A percentile compares a stretch with the other conserved stretches of the same genome.
phyloP scores from a whole-genome alignment of 2,797 vertebrate genomes.

The Chelidonichthys spinosus region DNA sequence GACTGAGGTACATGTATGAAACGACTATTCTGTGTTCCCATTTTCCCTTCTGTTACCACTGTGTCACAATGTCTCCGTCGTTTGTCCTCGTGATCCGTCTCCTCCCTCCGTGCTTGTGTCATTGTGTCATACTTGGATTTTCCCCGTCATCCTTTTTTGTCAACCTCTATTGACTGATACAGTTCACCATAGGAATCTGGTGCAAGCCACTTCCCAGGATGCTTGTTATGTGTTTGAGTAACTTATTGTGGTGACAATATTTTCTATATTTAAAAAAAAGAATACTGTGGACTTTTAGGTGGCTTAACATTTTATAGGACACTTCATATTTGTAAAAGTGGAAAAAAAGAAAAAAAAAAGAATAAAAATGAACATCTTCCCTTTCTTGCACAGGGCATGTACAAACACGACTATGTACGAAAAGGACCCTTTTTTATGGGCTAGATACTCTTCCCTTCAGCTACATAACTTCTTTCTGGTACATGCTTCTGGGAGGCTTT shows the following conservation, averaged over 20 bases:
- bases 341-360: constrained; percentile 61
- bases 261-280: constrained; percentile 85
- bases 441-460: constrained; percentile 88
- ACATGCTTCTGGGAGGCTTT: constrained; percentile 89
- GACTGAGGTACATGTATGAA: constrained; percentile 53
- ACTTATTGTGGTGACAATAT: constrained; percentile 86
- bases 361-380: constrained; percentile 76
- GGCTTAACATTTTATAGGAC: constrained; percentile 93
- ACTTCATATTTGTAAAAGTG: constrained; percentile 93
- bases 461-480: constrained; percentile 84
- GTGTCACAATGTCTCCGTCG: constrained; percentile 75
- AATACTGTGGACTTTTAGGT: constrained; percentile 88
- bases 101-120: constrained; percentile 75
- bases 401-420: constrained; percentile 88
- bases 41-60: constrained; percentile 74
- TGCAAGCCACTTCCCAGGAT: constrained; percentile 74
- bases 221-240: constrained; percentile 87
- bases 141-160: constrained; percentile 63
- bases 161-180: constrained; percentile 69
- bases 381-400: constrained; percentile 92
- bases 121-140: constrained; percentile 72
- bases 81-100: constrained; percentile 71
- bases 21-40: constrained; percentile 72
- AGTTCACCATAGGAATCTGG: constrained; percentile 75
- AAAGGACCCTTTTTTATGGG: constrained; percentile 88